Conservation (phyloP, 1,140 invertebrate genomes). For the Diachasmimorpha longicaudata region DNA sequence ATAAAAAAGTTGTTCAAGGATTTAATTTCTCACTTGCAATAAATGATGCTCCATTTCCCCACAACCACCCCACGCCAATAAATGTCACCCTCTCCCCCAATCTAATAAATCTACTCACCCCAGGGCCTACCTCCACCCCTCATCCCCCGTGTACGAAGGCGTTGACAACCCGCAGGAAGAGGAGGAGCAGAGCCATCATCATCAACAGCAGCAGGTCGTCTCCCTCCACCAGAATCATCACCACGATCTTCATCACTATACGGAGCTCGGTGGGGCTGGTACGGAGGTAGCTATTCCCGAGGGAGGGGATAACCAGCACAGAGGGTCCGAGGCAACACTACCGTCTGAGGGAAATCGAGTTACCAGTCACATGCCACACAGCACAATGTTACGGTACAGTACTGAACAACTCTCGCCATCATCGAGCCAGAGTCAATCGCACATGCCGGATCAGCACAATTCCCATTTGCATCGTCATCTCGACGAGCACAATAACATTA, state of each 20-base stretch:
- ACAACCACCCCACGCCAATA: too few species aligned
- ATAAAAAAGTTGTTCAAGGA: too few species aligned
- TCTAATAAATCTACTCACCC: too few species aligned
- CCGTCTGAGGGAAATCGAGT: constrained; percentile 45
- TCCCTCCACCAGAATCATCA: constrained; percentile 37
- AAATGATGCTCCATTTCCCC: too few species aligned
- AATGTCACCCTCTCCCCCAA: background rate
- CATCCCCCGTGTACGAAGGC: constrained; percentile 26
- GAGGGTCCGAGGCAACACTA: constrained; percentile 40
- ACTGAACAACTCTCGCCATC: constrained; percentile 51
- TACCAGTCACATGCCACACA: constrained; percentile 57
- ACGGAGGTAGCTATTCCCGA: constrained; percentile 45
- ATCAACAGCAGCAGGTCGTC: constrained; percentile 32
- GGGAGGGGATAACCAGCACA: constrained; percentile 53
- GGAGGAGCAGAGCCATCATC: constrained; percentile 29
- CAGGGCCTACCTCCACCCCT: constrained; percentile 34
- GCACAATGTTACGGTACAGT: constrained; percentile 57
- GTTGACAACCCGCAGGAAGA: constrained; percentile 31
- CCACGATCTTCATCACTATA: constrained; percentile 30
- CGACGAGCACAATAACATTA: constrained; percentile 15
- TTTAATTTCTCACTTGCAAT: too few species aligned
- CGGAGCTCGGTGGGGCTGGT: constrained; percentile 38
- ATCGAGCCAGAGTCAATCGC: constrained; percentile 39
- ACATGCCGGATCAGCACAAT: constrained; percentile 37
- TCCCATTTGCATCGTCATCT: constrained; percentile 39